Conservation (phyloP, 2,113 vertebrate species). For the Pantherophis guttatus region DNA sequence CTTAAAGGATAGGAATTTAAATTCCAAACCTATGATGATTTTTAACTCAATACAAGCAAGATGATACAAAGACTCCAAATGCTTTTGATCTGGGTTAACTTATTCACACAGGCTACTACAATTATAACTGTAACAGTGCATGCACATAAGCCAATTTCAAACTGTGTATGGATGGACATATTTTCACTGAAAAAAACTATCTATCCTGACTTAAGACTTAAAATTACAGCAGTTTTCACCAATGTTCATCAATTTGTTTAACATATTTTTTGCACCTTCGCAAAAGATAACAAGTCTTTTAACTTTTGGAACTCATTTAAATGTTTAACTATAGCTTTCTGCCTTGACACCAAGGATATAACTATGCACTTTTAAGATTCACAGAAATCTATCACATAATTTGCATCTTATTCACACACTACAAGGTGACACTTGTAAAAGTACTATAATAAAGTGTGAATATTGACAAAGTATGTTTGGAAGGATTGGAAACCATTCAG, state of each 20-base stretch:
- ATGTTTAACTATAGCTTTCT: neutral
- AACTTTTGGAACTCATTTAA: neutral
- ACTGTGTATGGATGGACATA: neutral
- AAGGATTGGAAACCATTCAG: neutral
- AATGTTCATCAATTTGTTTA: neutral
- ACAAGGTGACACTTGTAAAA: neutral
- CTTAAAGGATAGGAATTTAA: neutral
- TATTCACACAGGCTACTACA: neutral
- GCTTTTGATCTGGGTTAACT: neutral
- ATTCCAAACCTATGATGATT: neutral
- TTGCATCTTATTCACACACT: slow-evolving; percentile 4
- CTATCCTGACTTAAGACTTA: neutral
- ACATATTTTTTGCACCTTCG: neutral
- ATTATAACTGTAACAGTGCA: neutral
- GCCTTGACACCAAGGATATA: neutral
- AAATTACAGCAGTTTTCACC: neutral
- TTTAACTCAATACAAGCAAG: neutral
- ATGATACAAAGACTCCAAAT: neutral
- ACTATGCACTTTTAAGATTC: neutral
- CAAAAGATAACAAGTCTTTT: neutral
- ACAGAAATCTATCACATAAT: neutral
- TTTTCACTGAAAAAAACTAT: neutral
- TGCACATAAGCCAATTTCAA: neutral
- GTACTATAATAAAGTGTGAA: neutral
- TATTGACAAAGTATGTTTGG: neutral